Evolutionary conservation across 2,888 invertebrate species (phyloP).

Genomic region (Pheosia tremula): DNA sequence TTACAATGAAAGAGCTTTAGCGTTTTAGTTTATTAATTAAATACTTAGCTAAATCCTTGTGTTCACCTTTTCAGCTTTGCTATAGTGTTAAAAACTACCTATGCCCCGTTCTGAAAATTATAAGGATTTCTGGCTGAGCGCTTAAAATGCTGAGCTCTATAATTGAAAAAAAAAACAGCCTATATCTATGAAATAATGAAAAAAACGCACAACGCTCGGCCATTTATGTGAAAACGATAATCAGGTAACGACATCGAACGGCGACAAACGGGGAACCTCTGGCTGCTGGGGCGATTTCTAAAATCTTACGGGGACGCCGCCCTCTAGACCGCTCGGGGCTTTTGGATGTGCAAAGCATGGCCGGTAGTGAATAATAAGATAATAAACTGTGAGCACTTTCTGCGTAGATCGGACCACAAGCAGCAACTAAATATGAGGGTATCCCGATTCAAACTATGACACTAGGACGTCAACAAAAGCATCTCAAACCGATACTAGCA

Average conservation of each 20-base stretch:
- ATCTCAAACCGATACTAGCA: too few relatives aligned
- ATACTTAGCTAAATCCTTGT: too few relatives aligned
- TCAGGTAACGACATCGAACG: conserved; percentile 33
- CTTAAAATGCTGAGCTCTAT: background rate
- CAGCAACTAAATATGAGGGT: too few relatives aligned
- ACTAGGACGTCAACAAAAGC: too few relatives aligned
- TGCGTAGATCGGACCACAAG: too few relatives aligned
- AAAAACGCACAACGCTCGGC: conserved; percentile 13
- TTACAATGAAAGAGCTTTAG: too few relatives aligned
- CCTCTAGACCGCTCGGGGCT: conserved; percentile 36
- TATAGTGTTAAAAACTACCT: too few relatives aligned
- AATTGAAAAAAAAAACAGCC: background rate
- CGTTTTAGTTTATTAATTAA: too few relatives aligned
- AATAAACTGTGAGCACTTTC: background rate
- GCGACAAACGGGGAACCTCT: conserved; percentile 39
- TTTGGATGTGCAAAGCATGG: conserved; percentile 30
- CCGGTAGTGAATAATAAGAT: conserved; percentile 11
- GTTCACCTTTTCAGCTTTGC: too few relatives aligned
- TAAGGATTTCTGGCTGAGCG: too few relatives aligned
- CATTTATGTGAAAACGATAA: conserved; percentile 25
- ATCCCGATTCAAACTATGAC: too few relatives aligned
- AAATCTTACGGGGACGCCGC: conserved; percentile 53
- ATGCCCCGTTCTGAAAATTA: too few relatives aligned
- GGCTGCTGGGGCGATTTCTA: conserved; percentile 43
- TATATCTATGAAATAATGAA: background rate